phyloP scores from a whole-genome alignment of 2,888 invertebrate genomes.

The Megamerina dolium region DNA sequence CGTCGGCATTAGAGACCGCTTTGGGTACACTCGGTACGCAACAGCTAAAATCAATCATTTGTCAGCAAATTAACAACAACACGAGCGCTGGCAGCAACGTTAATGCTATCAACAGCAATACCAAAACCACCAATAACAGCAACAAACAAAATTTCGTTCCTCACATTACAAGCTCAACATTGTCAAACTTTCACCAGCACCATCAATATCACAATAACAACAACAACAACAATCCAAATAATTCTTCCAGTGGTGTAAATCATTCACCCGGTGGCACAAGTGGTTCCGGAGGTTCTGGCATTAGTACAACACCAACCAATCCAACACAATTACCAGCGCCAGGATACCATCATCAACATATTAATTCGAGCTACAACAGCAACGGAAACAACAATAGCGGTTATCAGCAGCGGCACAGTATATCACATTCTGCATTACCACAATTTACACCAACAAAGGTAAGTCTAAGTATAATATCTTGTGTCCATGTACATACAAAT shows the following conservation, averaged over 20 bases:
- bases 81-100: conserved; percentile 7
- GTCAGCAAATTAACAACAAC: conserved; percentile 20
- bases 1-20: conserved; percentile 52
- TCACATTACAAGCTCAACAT: conserved; percentile 9
- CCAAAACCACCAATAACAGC: conserved; percentile 12
- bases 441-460: conserved; percentile 20
- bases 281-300: conserved; percentile 8
- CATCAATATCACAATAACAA: conserved; percentile 3
- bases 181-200: conserved; percentile 10
- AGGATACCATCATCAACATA: conserved; percentile 5
- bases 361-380: conserved; percentile 8
- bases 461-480: conserved; percentile 13
- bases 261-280: conserved; percentile 16
- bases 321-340: conserved; percentile 15
- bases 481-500: not conserved
- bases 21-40: conserved; percentile 26
- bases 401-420: conserved; percentile 17
- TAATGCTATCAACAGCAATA: conserved; percentile 11
- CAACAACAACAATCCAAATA: conserved; percentile 10
- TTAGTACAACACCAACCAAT: not conserved
- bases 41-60: too few species aligned
- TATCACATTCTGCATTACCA: conserved; percentile 23
- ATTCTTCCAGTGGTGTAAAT: conserved; percentile 15
- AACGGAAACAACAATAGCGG: conserved; percentile 14
- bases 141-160: conserved; percentile 9